These are phyloP conservation scores for Leptinotarsa rubiginosa DNA, from an alignment of 2,888 invertebrate species.

Conservation along the genomic window DNA sequence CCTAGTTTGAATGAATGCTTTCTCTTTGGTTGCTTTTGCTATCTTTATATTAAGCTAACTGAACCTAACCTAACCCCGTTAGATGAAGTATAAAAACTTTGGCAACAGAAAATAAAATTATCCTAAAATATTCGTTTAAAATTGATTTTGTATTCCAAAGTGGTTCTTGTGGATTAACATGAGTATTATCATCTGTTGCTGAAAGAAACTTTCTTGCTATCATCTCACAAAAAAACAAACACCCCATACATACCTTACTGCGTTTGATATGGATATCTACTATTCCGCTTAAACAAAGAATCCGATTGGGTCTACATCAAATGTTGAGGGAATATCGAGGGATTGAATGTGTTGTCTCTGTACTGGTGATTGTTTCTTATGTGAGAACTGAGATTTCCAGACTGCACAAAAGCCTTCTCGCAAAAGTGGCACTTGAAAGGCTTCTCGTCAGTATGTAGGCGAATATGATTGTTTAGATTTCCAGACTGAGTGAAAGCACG, in stretches of 20 bases:
- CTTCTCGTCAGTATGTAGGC: conserved; percentile 64
- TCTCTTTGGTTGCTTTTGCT: no score
- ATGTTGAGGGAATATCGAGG: not conserved
- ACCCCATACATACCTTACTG: not conserved
- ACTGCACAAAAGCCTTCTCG: conserved; percentile 64
- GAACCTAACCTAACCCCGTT: no score
- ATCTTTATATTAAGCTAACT: no score
- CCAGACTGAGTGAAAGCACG: conserved; percentile 65
- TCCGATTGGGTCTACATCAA: not conserved
- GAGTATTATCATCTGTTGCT: not conserved
- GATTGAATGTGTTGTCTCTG: conserved; percentile 18
- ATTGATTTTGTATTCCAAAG: no score
- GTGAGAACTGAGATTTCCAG: conserved; percentile 65
- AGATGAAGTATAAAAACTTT: no score
- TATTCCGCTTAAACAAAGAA: not conserved
- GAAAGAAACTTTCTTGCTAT: not conserved
- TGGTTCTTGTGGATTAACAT: no score
- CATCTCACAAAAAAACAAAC: not conserved
- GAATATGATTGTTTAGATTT: conserved; percentile 64
- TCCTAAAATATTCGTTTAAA: no score
- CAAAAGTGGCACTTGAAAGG: conserved; percentile 66
- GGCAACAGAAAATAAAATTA: no score
- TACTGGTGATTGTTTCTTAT: conserved; percentile 63
- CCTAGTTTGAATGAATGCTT: no score
- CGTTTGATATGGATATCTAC: not conserved